Evolutionary conservation across 2,797 vertebrate genomes (phyloP).

Genomic region (Staurois parvus): DNA sequence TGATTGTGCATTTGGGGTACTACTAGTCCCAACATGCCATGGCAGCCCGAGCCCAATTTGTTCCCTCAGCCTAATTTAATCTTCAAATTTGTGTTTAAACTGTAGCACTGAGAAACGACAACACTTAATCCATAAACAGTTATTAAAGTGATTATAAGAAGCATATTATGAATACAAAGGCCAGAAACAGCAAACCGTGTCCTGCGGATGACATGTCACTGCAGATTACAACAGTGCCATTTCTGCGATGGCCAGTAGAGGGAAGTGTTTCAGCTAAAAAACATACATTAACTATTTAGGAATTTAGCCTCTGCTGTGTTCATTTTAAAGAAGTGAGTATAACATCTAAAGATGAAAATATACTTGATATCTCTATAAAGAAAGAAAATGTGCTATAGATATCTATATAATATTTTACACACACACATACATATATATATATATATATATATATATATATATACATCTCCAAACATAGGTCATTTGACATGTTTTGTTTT

Average conservation of each 20-base stretch:
- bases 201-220: conserved; percentile 21
- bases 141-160: conserved; percentile 39
- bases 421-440: too few relatives aligned
- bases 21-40: neutral
- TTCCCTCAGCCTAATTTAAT: neutral
- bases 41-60: neutral
- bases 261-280: conserved; percentile 40
- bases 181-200: conserved; percentile 23
- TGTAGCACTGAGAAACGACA: neutral
- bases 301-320: neutral
- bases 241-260: conserved; percentile 45
- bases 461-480: too few relatives aligned
- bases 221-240: conserved; percentile 19
- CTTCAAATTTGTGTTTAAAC: conserved; percentile 22
- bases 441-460: too few relatives aligned
- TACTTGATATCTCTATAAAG: neutral
- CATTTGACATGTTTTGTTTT: too few relatives aligned
- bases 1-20: neutral
- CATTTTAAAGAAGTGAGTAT: neutral
- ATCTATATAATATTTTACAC: too few relatives aligned
- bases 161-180: conserved; percentile 33
- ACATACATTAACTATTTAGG: conserved; percentile 42
- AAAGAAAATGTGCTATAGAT: neutral
- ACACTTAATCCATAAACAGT: conserved; percentile 21
- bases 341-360: conserved; percentile 14